Base-by-base conservation (phyloP, 2,888 invertebrate genomes). In the Mythimna pallens region DNA sequence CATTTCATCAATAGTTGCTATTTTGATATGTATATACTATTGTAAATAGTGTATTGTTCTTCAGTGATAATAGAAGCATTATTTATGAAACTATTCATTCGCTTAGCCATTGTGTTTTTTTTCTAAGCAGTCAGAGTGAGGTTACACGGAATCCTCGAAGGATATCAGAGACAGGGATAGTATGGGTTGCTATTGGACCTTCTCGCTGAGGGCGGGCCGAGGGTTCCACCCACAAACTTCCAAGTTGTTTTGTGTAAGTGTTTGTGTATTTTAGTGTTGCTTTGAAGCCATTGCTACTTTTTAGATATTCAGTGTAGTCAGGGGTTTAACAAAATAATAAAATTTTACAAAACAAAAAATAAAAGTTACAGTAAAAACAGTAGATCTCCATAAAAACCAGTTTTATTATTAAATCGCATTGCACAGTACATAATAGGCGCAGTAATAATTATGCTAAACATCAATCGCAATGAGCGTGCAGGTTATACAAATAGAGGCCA, bases 101-200 rank as follows among this genome's bases (percentile, higher is more conserved):
- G 91, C 90, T 79, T 73, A 83, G 89, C 87, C 77, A 78, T 76
- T 79, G 73, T 81, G 62, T 82, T 78, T 86, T 76, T 86, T 86
- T 82, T 81, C 65, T 73, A 72, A 76, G 43, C n/a, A 73, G 72
- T 73, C 81, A 59, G 79, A 70, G 79, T 71, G 70, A 78, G 81
- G 86, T 86, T 88, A 87, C 73, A 80, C 80, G 81, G 88, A 88
- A 89, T 81, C 63, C 61, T 79, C 66, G 69, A 84, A 87, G 73
- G 82, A 85, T 76, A 83, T 82, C 83, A 89, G 88, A 88, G 89
- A 82, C 86, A 87, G 82, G 84, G 82, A 43, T 43, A 12, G 84
- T 78, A 68, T 78, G 83, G 76, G 77, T 68, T 79, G 86, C 89
- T 78, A 93, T 94, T 94, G 94, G 93, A 62, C 82, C 87, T 61